These are phyloP conservation scores for Boleophthalmus pectinirostris DNA, from an alignment of 2,113 vertebrate species.

Conservation along the genomic window DNA sequence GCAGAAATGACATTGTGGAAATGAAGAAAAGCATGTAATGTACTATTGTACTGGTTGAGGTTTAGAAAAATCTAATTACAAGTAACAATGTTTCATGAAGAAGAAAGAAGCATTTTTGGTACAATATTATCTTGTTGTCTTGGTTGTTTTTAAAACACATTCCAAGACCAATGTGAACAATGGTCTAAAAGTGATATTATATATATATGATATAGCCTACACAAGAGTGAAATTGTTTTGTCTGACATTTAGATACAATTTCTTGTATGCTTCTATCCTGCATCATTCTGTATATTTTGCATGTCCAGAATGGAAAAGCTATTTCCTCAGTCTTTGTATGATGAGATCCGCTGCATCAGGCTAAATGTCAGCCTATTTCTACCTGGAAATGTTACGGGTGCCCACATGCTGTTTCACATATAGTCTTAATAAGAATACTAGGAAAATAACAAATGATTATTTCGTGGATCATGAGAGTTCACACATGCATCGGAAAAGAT, in stretches of 20 bases:
- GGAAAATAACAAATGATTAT: background rate
- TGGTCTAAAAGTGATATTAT: constrained; percentile 1
- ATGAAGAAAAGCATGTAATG: constrained; percentile 23
- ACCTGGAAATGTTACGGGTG: background rate
- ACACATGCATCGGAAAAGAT: background rate
- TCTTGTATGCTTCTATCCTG: background rate
- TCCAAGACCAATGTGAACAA: background rate
- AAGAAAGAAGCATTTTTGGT: too few species aligned
- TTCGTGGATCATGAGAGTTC: background rate
- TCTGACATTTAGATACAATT: constrained; percentile 8
- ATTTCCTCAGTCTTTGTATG: constrained; percentile 4
- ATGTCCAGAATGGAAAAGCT: constrained; percentile 6
- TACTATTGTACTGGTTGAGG: constrained; percentile 1
- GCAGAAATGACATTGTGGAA: background rate
- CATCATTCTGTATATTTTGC: constrained; percentile 5
- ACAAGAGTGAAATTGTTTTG: background rate
- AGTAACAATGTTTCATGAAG: background rate
- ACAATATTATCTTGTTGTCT: background rate
- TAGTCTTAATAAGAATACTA: background rate
- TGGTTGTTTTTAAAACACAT: background rate
- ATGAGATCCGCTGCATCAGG: background rate
- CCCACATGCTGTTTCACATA: background rate
- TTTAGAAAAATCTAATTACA: background rate
- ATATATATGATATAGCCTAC: background rate
- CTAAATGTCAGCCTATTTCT: constrained; percentile 12